Conservation (phyloP, 2,113 vertebrate species). For the Etheostoma spectabile region DNA sequence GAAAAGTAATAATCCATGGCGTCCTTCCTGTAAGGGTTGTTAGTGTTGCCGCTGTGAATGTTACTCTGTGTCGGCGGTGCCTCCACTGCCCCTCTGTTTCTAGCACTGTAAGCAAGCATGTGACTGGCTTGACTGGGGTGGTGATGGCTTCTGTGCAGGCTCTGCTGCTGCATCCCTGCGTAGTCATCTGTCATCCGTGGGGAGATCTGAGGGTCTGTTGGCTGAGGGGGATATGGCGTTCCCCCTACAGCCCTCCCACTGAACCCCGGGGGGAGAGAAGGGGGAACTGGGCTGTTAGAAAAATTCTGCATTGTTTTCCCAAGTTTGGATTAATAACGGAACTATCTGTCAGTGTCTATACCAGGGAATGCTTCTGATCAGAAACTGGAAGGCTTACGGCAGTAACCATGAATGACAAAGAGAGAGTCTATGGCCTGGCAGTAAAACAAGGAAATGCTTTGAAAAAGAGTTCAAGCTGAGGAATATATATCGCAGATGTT, state of each 20-base stretch:
- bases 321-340: conserved; percentile 56
- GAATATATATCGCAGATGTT: conserved; percentile 59
- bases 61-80: conserved; percentile 71
- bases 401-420: conserved; percentile 65
- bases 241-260: conserved; percentile 78
- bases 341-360: conserved; percentile 60
- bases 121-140: conserved; percentile 80
- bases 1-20: conserved; percentile 86
- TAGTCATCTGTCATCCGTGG: conserved; percentile 85
- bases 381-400: conserved; percentile 63
- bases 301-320: conserved; percentile 85
- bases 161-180: conserved; percentile 81
- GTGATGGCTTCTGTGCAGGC: conserved; percentile 80
- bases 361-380: conserved; percentile 73
- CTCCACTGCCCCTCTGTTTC: conserved; percentile 78
- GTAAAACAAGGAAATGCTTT: conserved; percentile 66
- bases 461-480: conserved; percentile 53
- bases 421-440: conserved; percentile 60
- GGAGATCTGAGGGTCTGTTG: conserved; percentile 84
- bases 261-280: conserved; percentile 80
- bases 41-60: conserved; percentile 75
- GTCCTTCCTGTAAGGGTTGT: conserved; percentile 84
- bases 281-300: conserved; percentile 82
- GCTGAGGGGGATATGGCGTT: conserved; percentile 80
- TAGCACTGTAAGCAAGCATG: conserved; percentile 80